A percentile compares a stretch with the other conserved stretches of the same genome.
These are phyloP conservation scores for Chinchilla lanigera DNA, from an alignment of 2,113 vertebrate genomes.

Conservation along the genomic window DNA sequence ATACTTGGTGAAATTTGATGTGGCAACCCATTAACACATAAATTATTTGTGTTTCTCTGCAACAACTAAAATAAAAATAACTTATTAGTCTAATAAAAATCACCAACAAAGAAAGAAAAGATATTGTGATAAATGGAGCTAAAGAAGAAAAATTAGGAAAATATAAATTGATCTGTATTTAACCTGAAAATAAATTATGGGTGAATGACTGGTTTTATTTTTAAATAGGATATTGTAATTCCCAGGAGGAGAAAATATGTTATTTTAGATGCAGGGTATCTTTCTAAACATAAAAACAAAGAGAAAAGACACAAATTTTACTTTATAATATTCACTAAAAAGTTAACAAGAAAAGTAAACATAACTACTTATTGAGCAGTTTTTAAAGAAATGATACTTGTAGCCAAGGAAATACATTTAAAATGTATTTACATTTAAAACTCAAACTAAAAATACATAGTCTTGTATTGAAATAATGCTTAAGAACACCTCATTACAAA, in stretches of 20 bases:
- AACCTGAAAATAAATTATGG: background rate
- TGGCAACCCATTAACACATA: background rate
- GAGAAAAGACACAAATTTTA: background rate
- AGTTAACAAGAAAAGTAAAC: background rate
- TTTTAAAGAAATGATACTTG: background rate
- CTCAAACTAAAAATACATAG: background rate
- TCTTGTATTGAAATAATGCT: conserved; percentile 25
- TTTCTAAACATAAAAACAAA: conserved; percentile 30
- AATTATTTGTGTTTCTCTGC: background rate
- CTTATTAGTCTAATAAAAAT: background rate
- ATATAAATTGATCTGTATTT: conserved; percentile 22
- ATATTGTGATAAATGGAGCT: background rate
- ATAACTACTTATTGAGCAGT: background rate
- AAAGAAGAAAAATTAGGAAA: background rate
- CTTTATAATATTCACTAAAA: background rate
- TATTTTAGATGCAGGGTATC: background rate
- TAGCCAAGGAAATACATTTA: background rate
- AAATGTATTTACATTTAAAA: too few species aligned
- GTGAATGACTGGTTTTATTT: background rate
- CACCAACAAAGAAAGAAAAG: background rate
- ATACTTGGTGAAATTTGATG: background rate
- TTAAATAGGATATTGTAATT: background rate
- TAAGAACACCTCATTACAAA: background rate
- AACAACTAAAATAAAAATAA: background rate
- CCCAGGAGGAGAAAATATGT: background rate